phyloP scores from a whole-genome alignment of 2,797 vertebrate genomes.

The Ceyx erithaca region DNA sequence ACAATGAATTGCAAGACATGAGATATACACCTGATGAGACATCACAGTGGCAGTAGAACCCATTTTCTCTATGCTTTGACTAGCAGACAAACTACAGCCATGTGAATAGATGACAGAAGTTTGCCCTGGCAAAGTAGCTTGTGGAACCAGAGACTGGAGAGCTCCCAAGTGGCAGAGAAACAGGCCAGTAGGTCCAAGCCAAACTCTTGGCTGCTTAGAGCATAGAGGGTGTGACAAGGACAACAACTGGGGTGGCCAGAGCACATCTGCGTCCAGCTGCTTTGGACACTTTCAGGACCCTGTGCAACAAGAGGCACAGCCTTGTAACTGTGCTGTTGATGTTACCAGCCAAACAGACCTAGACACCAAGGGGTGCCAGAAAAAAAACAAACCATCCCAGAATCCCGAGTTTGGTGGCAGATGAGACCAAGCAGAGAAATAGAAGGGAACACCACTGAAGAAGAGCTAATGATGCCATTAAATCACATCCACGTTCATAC shows the following conservation, averaged over 20 bases:
- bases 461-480: slow-evolving; percentile 58
- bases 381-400: not conserved
- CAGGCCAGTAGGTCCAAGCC: not conserved
- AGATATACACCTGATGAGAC: not conserved
- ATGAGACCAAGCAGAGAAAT: not conserved
- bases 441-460: not conserved
- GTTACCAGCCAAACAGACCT: not conserved
- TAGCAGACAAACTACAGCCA: not conserved
- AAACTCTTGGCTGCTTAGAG: not conserved
- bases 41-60: not conserved
- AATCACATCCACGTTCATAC: slow-evolving; percentile 55
- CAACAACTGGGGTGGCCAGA: not conserved
- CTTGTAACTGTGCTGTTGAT: accelerated
- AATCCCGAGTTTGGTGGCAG: not conserved
- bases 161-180: not conserved
- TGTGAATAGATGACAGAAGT: accelerated
- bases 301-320: accelerated
- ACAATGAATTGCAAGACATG: not conserved
- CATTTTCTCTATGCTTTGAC: not conserved
- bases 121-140: not conserved
- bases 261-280: not conserved
- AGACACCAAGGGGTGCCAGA: not conserved
- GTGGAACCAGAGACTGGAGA: not conserved
- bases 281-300: not conserved
- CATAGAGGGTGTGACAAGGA: not conserved